A percentile compares a stretch with the other conserved stretches of the same genome.
Conservation (phyloP, 1,140 invertebrate species). For the Conus ventricosus region DNA sequence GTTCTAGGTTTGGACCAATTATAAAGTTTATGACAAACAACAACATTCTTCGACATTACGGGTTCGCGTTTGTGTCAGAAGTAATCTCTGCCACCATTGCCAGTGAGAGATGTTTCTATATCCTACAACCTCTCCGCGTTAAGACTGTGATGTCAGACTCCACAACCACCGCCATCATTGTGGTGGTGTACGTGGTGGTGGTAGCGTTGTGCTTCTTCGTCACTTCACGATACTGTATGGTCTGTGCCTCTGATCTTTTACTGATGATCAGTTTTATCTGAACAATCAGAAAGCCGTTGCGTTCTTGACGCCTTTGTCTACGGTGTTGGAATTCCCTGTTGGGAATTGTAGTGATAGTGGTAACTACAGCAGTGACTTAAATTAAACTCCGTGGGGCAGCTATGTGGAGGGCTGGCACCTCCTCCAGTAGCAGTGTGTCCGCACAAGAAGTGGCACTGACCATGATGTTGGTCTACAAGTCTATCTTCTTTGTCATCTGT, state of each 20-base stretch:
- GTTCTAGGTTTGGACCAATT: slow-evolving; percentile 11
- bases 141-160: not conserved
- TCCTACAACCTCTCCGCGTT: slow-evolving; percentile 22
- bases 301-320: not conserved
- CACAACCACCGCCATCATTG: slow-evolving; percentile 20
- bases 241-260: not conserved
- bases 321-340: not conserved
- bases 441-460: not conserved
- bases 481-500: slow-evolving; percentile 14
- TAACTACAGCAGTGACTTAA: not conserved
- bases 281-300: not conserved
- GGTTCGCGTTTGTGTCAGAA: not conserved
- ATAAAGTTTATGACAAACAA: not conserved
- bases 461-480: slow-evolving; percentile 5
- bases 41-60: slow-evolving; percentile 2
- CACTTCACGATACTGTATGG: not conserved
- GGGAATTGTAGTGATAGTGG: not conserved
- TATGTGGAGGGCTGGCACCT: not conserved
- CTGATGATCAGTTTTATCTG: not conserved
- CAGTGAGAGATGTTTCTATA: slow-evolving; percentile 30
- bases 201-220: slow-evolving; percentile 16
- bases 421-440: not conserved
- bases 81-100: slow-evolving; percentile 19
- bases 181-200: not conserved
- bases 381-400: not conserved